Percentiles rank a stretch among this genome's conserved stretches.
Evolutionary conservation across 2,888 invertebrate genomes (phyloP).

Genomic region (Tupiocoris notatus): DNA sequence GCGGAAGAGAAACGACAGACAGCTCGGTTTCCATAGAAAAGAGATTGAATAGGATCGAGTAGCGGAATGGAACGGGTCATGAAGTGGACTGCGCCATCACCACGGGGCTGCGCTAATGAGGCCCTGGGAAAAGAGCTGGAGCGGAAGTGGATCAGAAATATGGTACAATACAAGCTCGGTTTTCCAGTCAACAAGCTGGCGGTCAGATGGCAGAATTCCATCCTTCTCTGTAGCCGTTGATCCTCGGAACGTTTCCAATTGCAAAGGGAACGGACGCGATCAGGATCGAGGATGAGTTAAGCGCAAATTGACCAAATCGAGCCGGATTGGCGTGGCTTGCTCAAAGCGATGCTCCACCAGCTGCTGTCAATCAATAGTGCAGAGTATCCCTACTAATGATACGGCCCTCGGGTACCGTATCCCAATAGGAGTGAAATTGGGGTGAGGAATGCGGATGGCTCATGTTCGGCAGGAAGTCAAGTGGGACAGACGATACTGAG

Average conservation of each 20-base stretch:
- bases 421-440: neutral
- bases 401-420: neutral
- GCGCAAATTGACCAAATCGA: slow-evolving; percentile 28
- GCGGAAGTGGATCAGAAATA: slow-evolving; percentile 1
- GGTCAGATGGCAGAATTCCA: neutral
- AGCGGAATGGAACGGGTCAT: neutral
- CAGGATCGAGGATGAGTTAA: neutral
- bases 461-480: neutral
- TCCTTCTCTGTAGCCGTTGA: neutral
- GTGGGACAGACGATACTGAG: neutral
- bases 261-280: neutral
- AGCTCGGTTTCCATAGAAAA: neutral
- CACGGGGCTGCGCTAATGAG: slow-evolving; percentile 2
- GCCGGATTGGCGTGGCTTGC: slow-evolving; percentile 15
- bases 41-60: slow-evolving; percentile 7
- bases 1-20: too few relatives aligned
- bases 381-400: slow-evolving; percentile 7
- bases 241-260: slow-evolving; percentile 18
- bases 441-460: too few relatives aligned
- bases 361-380: slow-evolving; percentile 19
- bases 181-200: neutral
- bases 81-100: neutral
- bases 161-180: neutral
- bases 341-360: slow-evolving; percentile 4
- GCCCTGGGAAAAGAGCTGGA: neutral